These are phyloP conservation scores for Gymnogyps californianus DNA, from an alignment of 2,113 vertebrate species.

Conservation along the genomic window DNA sequence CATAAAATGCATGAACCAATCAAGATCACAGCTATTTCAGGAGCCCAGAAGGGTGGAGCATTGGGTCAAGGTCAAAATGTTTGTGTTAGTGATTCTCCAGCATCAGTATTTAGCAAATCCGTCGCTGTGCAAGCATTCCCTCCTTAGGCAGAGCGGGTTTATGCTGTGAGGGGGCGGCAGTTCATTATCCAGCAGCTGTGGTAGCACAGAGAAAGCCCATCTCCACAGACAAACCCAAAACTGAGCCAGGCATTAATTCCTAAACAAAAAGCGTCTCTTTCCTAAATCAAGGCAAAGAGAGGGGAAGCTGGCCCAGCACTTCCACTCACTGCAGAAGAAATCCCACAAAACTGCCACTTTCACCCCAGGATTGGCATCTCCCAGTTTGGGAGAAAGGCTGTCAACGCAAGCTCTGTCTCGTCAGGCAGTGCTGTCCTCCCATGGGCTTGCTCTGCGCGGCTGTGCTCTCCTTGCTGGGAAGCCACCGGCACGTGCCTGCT, in stretches of 20 bases:
- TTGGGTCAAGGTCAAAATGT: background rate
- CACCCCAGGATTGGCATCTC: background rate
- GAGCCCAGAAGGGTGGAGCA: background rate
- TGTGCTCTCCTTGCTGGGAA: background rate
- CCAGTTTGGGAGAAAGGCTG: background rate
- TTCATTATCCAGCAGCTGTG: background rate
- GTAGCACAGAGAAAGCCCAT: background rate
- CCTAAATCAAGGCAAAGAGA: background rate
- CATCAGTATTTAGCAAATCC: background rate
- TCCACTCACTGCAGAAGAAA: background rate
- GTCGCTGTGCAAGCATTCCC: background rate
- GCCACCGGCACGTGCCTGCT: accelerated
- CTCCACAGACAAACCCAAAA: background rate
- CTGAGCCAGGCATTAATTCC: background rate
- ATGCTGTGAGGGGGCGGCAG: background rate
- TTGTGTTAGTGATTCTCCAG: background rate
- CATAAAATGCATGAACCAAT: background rate
- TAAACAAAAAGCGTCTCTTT: background rate
- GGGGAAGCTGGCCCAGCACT: background rate
- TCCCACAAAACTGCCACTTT: background rate
- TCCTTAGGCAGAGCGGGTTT: background rate
- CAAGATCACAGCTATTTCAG: background rate
- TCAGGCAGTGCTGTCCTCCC: background rate
- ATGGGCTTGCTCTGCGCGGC: accelerated
- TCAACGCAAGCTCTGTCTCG: accelerated